Evolutionary conservation across 2,797 vertebrate genomes (phyloP).

Genomic region (Babyrousa celebensis): DNA sequence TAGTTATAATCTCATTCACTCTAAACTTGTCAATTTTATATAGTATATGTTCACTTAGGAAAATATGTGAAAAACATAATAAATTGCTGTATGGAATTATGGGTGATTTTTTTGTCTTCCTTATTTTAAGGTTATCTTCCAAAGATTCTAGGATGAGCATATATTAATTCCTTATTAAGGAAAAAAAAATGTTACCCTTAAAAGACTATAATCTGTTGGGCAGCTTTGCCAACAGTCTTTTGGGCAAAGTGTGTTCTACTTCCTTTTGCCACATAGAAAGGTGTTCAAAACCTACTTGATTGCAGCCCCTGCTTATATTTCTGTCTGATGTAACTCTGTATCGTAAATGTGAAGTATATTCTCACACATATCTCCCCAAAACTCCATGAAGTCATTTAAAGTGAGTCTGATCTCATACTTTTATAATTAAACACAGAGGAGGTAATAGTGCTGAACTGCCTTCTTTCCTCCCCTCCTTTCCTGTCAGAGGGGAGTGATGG

Average conservation of each 20-base stretch:
- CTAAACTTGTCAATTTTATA: background rate
- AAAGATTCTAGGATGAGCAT: background rate
- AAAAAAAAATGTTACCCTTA: background rate
- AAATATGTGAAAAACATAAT: constrained; percentile 49
- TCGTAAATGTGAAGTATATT: background rate
- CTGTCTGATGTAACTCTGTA: background rate
- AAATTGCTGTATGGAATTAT: background rate
- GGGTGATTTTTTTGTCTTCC: background rate
- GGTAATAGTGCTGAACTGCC: background rate
- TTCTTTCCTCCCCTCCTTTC: background rate
- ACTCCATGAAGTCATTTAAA: background rate
- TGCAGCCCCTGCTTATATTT: background rate
- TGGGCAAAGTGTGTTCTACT: background rate
- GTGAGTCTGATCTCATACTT: background rate
- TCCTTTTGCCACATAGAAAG: background rate
- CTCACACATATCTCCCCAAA: background rate
- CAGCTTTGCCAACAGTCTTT: background rate
- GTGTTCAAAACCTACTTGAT: background rate
- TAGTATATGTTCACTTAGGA: background rate
- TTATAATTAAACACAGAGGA: constrained; percentile 9
- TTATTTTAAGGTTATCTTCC: background rate
- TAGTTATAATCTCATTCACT: constrained; percentile 6
- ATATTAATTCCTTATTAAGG: background rate
- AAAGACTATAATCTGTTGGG: background rate
- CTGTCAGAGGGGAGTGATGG: background rate